Evolutionary conservation across 1,140 invertebrate genomes (phyloP).

Genomic region (Lordiphosa mommai): DNA sequence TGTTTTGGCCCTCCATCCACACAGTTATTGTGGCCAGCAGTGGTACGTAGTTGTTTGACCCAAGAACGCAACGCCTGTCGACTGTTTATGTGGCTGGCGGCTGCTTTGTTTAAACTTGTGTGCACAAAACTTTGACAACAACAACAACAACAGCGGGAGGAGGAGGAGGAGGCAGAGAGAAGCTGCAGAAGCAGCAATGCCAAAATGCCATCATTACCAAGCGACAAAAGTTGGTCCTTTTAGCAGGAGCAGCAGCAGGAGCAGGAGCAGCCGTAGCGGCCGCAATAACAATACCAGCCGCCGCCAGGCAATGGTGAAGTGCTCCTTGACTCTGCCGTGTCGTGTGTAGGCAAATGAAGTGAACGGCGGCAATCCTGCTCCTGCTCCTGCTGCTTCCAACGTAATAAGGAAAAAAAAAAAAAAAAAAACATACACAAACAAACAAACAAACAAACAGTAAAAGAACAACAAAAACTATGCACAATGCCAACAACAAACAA

Average conservation of each 20-base stretch:
- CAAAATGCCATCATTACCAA: slow-evolving; percentile 76
- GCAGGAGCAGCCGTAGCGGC: slow-evolving; percentile 25
- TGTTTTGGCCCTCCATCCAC: neutral
- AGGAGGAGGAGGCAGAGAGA: neutral
- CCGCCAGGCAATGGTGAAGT: slow-evolving; percentile 38
- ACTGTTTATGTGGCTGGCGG: slow-evolving; percentile 77
- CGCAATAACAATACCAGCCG: slow-evolving; percentile 42
- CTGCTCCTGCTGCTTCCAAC: slow-evolving; percentile 12
- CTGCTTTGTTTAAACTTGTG: slow-evolving; percentile 77
- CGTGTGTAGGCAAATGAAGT: slow-evolving; percentile 69
- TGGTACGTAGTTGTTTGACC: slow-evolving; percentile 58
- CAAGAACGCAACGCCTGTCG: slow-evolving; percentile 63
- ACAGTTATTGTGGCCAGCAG: neutral
- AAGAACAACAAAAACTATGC: slow-evolving; percentile 42
- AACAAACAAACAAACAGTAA: slow-evolving; percentile 21
- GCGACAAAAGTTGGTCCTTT: slow-evolving; percentile 76
- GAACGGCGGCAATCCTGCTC: slow-evolving; percentile 40
- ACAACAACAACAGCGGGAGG: slow-evolving; percentile 36
- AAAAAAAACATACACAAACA: slow-evolving; percentile 42
- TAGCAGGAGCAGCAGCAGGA: slow-evolving; percentile 9
- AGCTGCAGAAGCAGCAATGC: slow-evolving; percentile 44
- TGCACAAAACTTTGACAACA: slow-evolving; percentile 68
- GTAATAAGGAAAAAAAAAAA: slow-evolving; percentile 21
- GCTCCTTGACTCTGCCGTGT: slow-evolving; percentile 58
- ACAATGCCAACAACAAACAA: slow-evolving; percentile 58